Evolutionary conservation across 2,888 invertebrate species (phyloP).

Genomic region (Tetragonula carbonaria): DNA sequence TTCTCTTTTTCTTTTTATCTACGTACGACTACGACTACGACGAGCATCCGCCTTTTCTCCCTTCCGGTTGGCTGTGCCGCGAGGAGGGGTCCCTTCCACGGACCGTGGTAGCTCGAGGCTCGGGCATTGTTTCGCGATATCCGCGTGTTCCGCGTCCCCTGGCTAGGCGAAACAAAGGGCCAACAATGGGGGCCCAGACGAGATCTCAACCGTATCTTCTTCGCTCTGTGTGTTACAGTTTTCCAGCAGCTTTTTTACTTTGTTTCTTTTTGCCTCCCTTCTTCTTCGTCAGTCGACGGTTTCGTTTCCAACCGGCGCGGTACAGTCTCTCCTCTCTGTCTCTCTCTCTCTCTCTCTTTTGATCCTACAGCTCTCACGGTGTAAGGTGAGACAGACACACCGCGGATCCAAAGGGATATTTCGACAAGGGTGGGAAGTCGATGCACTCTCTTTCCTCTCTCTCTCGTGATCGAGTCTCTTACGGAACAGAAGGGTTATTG

Average conservation of each 20-base stretch:
- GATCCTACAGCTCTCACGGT: constrained; percentile 10
- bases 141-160: constrained; percentile 70
- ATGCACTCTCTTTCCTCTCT: constrained; percentile 23
- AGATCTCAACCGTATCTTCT: constrained; percentile 64
- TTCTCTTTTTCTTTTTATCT: constrained; percentile 17
- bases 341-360: background rate
- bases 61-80: constrained; percentile 42
- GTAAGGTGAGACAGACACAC: constrained; percentile 3
- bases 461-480: background rate
- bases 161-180: constrained; percentile 65
- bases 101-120: constrained; percentile 72
- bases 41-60: constrained; percentile 38
- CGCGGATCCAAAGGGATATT: background rate
- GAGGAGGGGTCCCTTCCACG: constrained; percentile 57
- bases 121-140: constrained; percentile 76
- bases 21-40: background rate
- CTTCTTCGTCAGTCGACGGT: too few relatives aligned
- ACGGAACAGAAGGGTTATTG: background rate
- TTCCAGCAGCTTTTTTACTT: constrained; percentile 3
- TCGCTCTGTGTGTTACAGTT: constrained; percentile 40
- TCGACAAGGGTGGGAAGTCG: constrained; percentile 26
- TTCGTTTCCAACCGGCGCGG: too few relatives aligned
- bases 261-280: constrained; percentile 22
- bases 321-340: background rate
- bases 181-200: constrained; percentile 67